phyloP scores from a whole-genome alignment of 2,113 vertebrate genomes.

The Chamaetylas fuelleborni region DNA sequence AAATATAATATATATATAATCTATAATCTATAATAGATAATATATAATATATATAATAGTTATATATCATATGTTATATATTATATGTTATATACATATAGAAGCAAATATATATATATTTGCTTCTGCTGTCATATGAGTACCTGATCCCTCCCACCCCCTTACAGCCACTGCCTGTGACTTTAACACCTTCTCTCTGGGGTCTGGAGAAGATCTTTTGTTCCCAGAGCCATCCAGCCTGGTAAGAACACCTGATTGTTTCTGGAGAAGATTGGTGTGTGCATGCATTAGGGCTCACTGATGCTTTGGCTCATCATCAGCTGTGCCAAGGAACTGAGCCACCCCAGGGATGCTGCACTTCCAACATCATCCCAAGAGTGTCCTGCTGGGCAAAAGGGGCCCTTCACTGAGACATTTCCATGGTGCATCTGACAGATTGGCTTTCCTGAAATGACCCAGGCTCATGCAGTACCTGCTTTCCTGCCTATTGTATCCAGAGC shows the following conservation, averaged over 20 bases:
- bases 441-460: background rate
- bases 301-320: background rate
- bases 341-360: background rate
- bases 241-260: background rate
- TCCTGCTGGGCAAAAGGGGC: background rate
- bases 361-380: background rate
- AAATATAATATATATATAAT: too few species aligned
- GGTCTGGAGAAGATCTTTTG: too few species aligned
- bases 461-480: background rate
- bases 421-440: background rate
- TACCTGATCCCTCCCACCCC: too few species aligned
- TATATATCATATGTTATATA: too few species aligned
- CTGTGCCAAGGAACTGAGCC: fast-evolving
- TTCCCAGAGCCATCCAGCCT: too few species aligned
- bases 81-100: too few species aligned
- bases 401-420: background rate
- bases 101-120: too few species aligned
- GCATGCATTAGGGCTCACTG: fast-evolving
- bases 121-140: too few species aligned
- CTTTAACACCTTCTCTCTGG: too few species aligned
- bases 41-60: too few species aligned
- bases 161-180: too few species aligned
- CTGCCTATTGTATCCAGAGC: background rate
- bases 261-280: background rate
- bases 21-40: too few species aligned